Percentiles rank a stretch among this genome's conserved stretches.
Evolutionary conservation across 2,797 vertebrate genomes (phyloP).

Genomic region (Yasuhikotakia modesta): DNA sequence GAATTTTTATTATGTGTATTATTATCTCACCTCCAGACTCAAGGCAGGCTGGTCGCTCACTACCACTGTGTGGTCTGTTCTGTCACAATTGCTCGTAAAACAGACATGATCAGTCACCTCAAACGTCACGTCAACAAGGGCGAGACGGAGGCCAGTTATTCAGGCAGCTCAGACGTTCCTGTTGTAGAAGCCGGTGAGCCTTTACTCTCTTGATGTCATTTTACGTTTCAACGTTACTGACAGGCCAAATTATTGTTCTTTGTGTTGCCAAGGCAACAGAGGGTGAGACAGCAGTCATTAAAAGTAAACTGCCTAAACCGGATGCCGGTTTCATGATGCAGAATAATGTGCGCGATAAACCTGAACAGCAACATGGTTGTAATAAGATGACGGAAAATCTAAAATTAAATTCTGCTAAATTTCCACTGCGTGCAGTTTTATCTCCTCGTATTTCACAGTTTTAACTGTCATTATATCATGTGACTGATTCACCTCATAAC

Average conservation of each 20-base stretch:
- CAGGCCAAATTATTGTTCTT: background rate
- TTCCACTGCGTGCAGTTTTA: background rate
- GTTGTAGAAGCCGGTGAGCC: slow-evolving; percentile 68
- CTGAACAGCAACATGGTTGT: background rate
- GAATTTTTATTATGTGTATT: slow-evolving; percentile 1
- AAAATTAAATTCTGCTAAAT: background rate
- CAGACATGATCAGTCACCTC: slow-evolving; percentile 93
- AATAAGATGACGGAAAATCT: background rate
- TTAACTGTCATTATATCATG: background rate
- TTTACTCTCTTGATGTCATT: background rate
- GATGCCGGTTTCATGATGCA: slow-evolving; percentile 3
- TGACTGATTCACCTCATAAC: background rate
- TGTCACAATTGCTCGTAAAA: slow-evolving; percentile 88
- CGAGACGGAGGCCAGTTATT: slow-evolving; percentile 89
- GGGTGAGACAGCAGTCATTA: background rate
- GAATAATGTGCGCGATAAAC: slow-evolving; percentile 10
- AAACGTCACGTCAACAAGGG: slow-evolving; percentile 93
- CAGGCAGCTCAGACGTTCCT: slow-evolving; percentile 69
- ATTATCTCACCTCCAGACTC: slow-evolving; percentile 68
- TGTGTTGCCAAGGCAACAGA: background rate
- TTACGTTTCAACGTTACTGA: background rate
- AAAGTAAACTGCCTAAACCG: background rate
- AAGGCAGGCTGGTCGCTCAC: slow-evolving; percentile 85
- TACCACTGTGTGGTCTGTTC: slow-evolving; percentile 97
- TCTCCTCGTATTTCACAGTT: background rate